A percentile compares a stretch with the other conserved stretches of the same genome.
phyloP scores from a whole-genome alignment of 1,140 invertebrate species.

The Sminthurinus signatus region DNA sequence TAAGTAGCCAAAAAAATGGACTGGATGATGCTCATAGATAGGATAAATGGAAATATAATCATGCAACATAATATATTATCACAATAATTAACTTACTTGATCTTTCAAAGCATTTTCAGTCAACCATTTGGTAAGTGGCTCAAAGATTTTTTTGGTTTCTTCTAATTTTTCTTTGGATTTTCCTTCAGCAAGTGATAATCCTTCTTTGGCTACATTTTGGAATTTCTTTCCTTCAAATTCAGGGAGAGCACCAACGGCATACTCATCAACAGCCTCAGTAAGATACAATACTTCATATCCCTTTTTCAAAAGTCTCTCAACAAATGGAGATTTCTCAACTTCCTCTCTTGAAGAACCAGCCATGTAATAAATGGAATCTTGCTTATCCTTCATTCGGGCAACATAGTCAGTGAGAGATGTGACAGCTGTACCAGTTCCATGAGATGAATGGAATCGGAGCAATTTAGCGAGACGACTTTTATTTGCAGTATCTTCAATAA shows the following conservation, averaged over 20 bases:
- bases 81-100: slow-evolving; percentile 50
- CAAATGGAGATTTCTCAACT: slow-evolving; percentile 85
- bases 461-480: slow-evolving; percentile 91
- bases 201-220: slow-evolving; percentile 99
- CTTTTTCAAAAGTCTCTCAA: slow-evolving; percentile 84
- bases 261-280: slow-evolving; percentile 96
- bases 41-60: background rate
- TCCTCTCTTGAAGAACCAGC: slow-evolving; percentile 83
- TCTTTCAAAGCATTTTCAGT: slow-evolving; percentile 78
- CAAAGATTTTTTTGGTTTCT: slow-evolving; percentile 69
- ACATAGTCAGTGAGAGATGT: slow-evolving; percentile 87
- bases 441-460: slow-evolving; percentile 82
- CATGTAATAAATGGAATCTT: slow-evolving; percentile 94
- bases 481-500: slow-evolving; percentile 97
- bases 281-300: slow-evolving; percentile 96
- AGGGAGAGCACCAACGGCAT: slow-evolving; percentile 91
- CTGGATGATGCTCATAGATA: too few relatives aligned
- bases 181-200: slow-evolving; percentile 76
- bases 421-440: slow-evolving; percentile 55
- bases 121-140: slow-evolving; percentile 88
- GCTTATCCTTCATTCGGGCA: slow-evolving; percentile 93
- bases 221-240: slow-evolving; percentile 99
- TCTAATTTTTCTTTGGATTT: slow-evolving; percentile 77
- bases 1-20: too few relatives aligned
- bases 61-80: background rate